Base-by-base conservation (phyloP, 2,113 vertebrate species). In the Perccottus glenii region DNA sequence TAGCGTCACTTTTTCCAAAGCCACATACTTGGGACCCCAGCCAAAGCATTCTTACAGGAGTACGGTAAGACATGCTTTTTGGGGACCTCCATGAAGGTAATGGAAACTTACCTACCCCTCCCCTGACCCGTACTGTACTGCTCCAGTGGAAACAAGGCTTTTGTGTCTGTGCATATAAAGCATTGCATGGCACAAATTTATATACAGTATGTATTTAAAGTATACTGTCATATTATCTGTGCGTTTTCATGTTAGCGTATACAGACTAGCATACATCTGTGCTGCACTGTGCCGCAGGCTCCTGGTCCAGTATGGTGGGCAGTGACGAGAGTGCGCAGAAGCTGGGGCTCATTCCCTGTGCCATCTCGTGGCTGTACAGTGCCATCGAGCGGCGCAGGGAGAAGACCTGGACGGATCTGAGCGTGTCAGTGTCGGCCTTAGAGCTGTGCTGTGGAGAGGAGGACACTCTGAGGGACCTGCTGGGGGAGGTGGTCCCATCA, bases 291-390 rank as follows among this genome's bases (percentile, higher is more conserved):
- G 55, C 87, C 77, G 73, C 92, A 99, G 98, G 96, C 35, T 98
- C 95, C 68, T 98, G 96, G 75, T 96, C 97, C 46, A 98, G 96
- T 60, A 99, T 98, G 98, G 95, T 98, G 0, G 98, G 98, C 3
- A 95, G 92, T 35, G 94, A 96, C 49, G 95, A 96, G 57, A 95
- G 93, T 75, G 88, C 92, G 90, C 93, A 95, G 89, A 97, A 90
- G 72, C 93, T 98, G 0, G 98, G 97, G 6, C 81, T 99, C 77
- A 96, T 98, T 69, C 98, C 98, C 40, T 97, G 94, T 64, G 96
- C 97, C 81, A 96, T 99, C 87, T 97, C 98, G 32, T 99, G 98
- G 98, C 94, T 99, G 83, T 99, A 97, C 92, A 95, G 94, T 47
- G 90, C 97, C 70, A 96, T 99, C 38, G 96, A 98, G 5, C 95